phyloP scores from a whole-genome alignment of 2,113 vertebrate genomes.

The Terrapene triunguis region DNA sequence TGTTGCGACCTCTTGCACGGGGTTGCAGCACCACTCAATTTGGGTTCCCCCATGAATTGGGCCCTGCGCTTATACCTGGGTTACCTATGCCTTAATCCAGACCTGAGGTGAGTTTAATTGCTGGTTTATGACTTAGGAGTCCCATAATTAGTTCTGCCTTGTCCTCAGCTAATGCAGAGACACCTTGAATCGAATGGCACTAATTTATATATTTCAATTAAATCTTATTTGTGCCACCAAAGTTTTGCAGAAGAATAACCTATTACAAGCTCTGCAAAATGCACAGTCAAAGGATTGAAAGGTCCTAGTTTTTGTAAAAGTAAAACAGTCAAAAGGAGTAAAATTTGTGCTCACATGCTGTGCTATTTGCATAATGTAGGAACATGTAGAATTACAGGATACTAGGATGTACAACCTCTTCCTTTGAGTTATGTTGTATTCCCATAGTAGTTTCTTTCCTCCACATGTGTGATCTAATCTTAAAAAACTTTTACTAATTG shows the following conservation, averaged over 20 bases:
- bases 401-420: not conserved
- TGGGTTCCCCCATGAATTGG: not conserved
- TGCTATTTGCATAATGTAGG: not conserved
- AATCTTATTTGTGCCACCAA: not conserved
- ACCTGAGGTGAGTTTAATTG: not conserved
- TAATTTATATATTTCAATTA: not conserved
- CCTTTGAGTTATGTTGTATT: conserved; percentile 14
- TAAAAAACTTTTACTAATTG: conserved; percentile 14
- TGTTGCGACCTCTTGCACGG: not conserved
- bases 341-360: not conserved
- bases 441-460: conserved; percentile 42
- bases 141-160: not conserved
- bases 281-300: not conserved
- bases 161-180: not conserved
- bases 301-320: not conserved
- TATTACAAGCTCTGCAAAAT: not conserved
- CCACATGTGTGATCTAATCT: conserved; percentile 21
- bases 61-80: not conserved
- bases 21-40: not conserved
- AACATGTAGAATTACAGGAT: not conserved
- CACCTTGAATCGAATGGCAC: not conserved
- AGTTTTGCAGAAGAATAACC: not conserved
- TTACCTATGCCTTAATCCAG: not conserved
- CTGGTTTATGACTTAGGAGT: not conserved
- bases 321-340: not conserved